phyloP scores from a whole-genome alignment of 2,797 vertebrate species.

The Carcharodon carcharias region DNA sequence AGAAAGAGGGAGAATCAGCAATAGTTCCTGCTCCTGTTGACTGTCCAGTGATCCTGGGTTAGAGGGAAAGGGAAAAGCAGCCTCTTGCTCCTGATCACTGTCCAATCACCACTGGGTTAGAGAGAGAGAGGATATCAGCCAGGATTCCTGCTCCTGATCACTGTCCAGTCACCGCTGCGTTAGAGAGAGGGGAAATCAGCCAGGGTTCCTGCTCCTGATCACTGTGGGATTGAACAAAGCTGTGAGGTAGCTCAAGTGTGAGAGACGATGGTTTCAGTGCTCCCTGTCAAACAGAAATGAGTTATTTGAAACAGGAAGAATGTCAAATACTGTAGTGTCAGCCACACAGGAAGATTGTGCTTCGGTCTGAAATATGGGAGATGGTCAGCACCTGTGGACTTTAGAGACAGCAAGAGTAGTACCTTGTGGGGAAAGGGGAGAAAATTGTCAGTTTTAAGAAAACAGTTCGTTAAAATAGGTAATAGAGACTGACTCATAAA shows the following conservation, averaged over 20 bases:
- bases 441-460: neutral
- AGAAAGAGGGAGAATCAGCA: neutral
- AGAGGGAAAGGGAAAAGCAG: neutral
- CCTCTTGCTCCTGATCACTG: neutral
- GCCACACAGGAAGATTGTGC: neutral
- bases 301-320: neutral
- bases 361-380: neutral
- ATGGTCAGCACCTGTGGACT: neutral
- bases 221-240: neutral
- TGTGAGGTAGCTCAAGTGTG: neutral
- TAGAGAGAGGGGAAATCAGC: neutral
- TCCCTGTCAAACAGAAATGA: neutral
- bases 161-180: neutral
- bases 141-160: neutral
- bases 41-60: neutral
- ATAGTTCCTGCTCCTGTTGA: neutral
- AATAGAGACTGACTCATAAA: neutral
- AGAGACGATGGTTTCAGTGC: neutral
- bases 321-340: neutral
- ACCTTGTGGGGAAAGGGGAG: neutral
- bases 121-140: neutral
- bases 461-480: neutral
- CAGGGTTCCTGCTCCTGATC: neutral
- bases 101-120: neutral
- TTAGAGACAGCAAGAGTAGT: neutral